These are phyloP conservation scores for Lethenteron reissneri DNA, from an alignment of 2,113 vertebrate species.

Conservation along the genomic window DNA sequence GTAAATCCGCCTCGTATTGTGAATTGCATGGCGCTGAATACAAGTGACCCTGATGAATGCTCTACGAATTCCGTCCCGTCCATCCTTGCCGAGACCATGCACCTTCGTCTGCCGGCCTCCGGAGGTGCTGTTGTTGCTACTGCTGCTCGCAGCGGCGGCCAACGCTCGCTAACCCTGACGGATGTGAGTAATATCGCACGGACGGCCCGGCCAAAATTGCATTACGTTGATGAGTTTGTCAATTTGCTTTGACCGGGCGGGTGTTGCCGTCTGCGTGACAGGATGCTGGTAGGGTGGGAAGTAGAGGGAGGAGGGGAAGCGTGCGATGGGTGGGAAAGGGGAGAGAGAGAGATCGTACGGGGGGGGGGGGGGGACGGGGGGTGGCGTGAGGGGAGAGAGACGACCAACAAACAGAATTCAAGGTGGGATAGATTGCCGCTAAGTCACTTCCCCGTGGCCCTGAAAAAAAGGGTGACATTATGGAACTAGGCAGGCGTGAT, in stretches of 20 bases:
- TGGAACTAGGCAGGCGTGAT: slow-evolving; percentile 5
- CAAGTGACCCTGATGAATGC: too few species aligned
- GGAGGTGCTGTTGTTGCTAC: too few species aligned
- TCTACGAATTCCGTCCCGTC: too few species aligned
- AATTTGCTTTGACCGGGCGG: not conserved
- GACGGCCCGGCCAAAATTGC: slow-evolving; percentile 1
- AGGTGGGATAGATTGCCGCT: not conserved
- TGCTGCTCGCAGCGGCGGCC: not conserved
- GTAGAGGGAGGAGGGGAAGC: too few species aligned
- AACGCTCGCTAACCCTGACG: slow-evolving; percentile 3
- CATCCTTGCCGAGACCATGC: too few species aligned
- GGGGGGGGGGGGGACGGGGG: not conserved
- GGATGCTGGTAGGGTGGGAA: too few species aligned
- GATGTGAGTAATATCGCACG: slow-evolving; percentile 5
- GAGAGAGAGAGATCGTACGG: not conserved
- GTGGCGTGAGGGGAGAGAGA: not conserved
- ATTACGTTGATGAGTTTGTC: slow-evolving; percentile 7
- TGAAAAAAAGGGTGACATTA: not conserved
- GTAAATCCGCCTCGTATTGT: too few species aligned
- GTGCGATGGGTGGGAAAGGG: too few species aligned
- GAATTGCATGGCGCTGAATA: too few species aligned
- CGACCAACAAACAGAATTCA: too few species aligned
- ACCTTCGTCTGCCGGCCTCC: too few species aligned
- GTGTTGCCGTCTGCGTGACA: too few species aligned
- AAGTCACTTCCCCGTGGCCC: not conserved